These are phyloP conservation scores for Philopedon plagiatum DNA, from an alignment of 2,888 invertebrate species.

Conservation along the genomic window DNA sequence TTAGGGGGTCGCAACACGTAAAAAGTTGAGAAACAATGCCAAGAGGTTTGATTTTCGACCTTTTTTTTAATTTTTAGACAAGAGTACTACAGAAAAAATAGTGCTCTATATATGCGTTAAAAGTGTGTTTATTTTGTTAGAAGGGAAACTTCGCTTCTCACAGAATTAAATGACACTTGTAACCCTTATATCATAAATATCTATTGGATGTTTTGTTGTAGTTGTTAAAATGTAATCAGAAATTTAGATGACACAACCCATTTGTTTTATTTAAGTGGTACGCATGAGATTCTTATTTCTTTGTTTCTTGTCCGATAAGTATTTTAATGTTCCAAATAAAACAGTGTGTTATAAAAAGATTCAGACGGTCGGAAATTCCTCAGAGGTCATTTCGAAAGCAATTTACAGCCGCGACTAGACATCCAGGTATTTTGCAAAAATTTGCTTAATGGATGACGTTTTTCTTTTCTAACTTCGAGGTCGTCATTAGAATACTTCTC, in stretches of 20 bases:
- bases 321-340: conserved; percentile 11
- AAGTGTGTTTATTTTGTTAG: too few relatives aligned
- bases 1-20: too few relatives aligned
- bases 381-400: conserved; percentile 19
- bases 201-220: too few relatives aligned
- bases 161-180: too few relatives aligned
- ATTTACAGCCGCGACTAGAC: conserved; percentile 27
- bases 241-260: not conserved
- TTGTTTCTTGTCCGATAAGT: not conserved
- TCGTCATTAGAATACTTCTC: not conserved
- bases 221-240: too few relatives aligned
- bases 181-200: too few relatives aligned
- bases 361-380: conserved; percentile 23
- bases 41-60: too few relatives aligned
- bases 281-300: not conserved
- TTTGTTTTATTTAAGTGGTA: not conserved
- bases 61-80: too few relatives aligned
- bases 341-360: conserved; percentile 13
- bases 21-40: too few relatives aligned
- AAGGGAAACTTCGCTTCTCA: too few relatives aligned
- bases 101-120: too few relatives aligned
- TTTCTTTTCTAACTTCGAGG: not conserved
- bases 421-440: conserved; percentile 23
- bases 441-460: not conserved
- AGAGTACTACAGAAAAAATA: too few relatives aligned